Percentiles rank a stretch among this genome's conserved stretches.
phyloP scores from a whole-genome alignment of 2,113 vertebrate genomes.

The Syrrhaptes paradoxus region DNA sequence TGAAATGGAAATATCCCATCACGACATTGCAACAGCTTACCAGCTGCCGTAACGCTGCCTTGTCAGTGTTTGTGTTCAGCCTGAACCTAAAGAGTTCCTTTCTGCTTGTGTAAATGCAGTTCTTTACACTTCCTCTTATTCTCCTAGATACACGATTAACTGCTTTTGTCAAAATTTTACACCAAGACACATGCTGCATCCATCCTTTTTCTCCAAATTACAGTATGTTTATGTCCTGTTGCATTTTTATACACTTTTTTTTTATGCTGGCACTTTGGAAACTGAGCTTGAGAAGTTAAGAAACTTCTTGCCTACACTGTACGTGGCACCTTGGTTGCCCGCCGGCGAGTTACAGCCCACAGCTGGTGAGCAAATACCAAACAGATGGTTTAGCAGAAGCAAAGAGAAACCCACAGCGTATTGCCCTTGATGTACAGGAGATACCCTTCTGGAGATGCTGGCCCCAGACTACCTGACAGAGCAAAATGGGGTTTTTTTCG shows the following conservation, averaged over 20 bases:
- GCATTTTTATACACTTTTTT: neutral
- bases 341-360: neutral
- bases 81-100: neutral
- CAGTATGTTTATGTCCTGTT: neutral
- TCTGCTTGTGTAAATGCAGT: neutral
- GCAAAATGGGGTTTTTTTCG: neutral
- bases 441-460: neutral
- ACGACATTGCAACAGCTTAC: accelerated
- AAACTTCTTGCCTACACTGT: neutral
- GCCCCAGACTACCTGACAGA: neutral
- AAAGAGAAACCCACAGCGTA: neutral
- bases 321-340: neutral
- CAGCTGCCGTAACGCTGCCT: neutral
- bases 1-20: neutral
- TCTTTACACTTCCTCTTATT: neutral
- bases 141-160: neutral
- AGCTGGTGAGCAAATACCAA: neutral
- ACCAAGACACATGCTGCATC: neutral
- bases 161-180: neutral
- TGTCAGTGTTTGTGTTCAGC: neutral
- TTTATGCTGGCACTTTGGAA: neutral
- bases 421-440: neutral
- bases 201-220: neutral
- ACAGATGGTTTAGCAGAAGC: neutral
- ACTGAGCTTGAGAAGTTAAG: neutral